phyloP scores from a whole-genome alignment of 2,888 invertebrate genomes.

The Liopterus haemorrhoidalis region DNA sequence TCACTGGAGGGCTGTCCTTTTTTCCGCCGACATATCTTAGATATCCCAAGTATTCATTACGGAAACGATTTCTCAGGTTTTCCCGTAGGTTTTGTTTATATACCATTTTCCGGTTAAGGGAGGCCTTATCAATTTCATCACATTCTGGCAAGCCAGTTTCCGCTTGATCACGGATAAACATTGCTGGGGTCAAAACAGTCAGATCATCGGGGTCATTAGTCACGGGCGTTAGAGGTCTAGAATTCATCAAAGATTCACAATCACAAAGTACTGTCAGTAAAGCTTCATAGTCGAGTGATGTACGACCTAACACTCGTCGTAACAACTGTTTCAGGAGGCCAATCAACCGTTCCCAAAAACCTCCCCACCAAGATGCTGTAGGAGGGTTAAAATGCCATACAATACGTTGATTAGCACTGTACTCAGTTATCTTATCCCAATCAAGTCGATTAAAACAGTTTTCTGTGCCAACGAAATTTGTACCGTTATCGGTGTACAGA shows the following conservation, averaged over 20 bases:
- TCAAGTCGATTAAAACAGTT: constrained; percentile 29
- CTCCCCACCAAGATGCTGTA: constrained; percentile 42
- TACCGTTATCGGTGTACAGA: constrained; percentile 41
- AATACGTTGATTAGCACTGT: constrained; percentile 22
- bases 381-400: constrained; percentile 39
- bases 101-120: constrained; percentile 22
- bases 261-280: constrained; percentile 35
- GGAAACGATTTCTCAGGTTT: constrained; percentile 27
- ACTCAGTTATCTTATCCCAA: constrained; percentile 26
- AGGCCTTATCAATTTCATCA: constrained; percentile 24
- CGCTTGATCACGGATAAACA: constrained; percentile 32
- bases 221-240: constrained; percentile 43
- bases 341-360: constrained; percentile 41
- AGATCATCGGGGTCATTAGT: constrained; percentile 50
- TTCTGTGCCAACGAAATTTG: constrained; percentile 38
- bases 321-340: constrained; percentile 38
- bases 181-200: constrained; percentile 34
- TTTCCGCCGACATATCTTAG: too few species aligned
- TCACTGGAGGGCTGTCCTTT: too few species aligned
- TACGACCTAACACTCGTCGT: constrained; percentile 35
- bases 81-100: constrained; percentile 28
- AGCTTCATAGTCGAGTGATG: constrained; percentile 33
- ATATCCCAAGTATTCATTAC: constrained; percentile 29
- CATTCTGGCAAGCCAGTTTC: constrained; percentile 28
- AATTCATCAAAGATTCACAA: constrained; percentile 36